phyloP scores from a whole-genome alignment of 2,797 vertebrate species.

The Epinephelus coioides region DNA sequence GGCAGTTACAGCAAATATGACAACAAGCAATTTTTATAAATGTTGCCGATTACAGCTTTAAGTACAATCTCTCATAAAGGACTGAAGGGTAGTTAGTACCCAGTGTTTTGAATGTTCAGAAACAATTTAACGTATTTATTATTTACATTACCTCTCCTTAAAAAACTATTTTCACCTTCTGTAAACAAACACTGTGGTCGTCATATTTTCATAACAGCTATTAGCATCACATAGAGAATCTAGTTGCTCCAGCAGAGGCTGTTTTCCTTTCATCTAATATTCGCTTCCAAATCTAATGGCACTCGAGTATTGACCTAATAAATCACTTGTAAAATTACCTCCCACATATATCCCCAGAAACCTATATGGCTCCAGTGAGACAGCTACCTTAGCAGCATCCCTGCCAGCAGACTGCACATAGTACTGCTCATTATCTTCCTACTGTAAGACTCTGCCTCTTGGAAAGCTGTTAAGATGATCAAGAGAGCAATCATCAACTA shows the following conservation, averaged over 20 bases:
- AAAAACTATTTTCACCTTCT: not conserved
- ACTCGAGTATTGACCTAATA: slow-evolving; percentile 30
- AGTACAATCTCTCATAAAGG: not conserved
- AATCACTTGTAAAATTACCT: slow-evolving; percentile 26
- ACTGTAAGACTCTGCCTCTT: not conserved
- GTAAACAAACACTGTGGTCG: not conserved
- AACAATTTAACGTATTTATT: not conserved
- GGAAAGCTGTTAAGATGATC: slow-evolving; percentile 20
- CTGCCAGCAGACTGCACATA: slow-evolving; percentile 25
- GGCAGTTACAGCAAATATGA: too few species aligned
- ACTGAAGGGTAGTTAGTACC: too few species aligned
- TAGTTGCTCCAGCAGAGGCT: slow-evolving; percentile 2
- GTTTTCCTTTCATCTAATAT: slow-evolving; percentile 32
- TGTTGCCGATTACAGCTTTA: too few species aligned
- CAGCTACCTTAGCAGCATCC: slow-evolving; percentile 8
- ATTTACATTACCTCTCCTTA: not conserved
- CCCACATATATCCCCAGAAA: slow-evolving; percentile 37
- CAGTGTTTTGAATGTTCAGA: not conserved
- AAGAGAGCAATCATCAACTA: not conserved
- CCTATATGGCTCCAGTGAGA: slow-evolving; percentile 36
- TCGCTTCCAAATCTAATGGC: slow-evolving; percentile 17
- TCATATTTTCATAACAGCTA: slow-evolving; percentile 1
- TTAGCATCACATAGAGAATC: not conserved
- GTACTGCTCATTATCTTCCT: slow-evolving; percentile 34
- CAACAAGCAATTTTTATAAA: too few species aligned